These are phyloP conservation scores for Ursus arctos DNA, from an alignment of 2,113 vertebrate genomes.

Conservation along the genomic window DNA sequence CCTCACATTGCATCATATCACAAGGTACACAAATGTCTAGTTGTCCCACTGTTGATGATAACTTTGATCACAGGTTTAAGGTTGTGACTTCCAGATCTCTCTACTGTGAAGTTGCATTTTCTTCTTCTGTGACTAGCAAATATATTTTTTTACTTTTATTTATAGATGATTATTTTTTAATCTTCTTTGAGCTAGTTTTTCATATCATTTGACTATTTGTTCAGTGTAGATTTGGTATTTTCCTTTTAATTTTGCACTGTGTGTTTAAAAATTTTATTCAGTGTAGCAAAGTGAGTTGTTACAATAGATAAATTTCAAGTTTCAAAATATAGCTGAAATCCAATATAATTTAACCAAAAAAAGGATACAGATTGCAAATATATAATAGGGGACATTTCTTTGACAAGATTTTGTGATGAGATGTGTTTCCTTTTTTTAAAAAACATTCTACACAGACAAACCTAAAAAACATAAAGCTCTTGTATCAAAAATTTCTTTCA, in stretches of 20 bases:
- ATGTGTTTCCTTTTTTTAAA: neutral
- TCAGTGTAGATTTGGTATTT: constrained; percentile 34
- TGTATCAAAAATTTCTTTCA: neutral
- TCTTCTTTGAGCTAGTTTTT: constrained; percentile 52
- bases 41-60: neutral
- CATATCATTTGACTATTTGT: neutral
- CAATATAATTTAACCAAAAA: constrained; percentile 48
- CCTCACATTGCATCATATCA: neutral
- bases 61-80: neutral
- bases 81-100: neutral
- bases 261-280: constrained; percentile 36
- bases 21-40: neutral
- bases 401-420: constrained; percentile 16
- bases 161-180: neutral
- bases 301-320: constrained; percentile 35
- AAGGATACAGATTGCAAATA: neutral
- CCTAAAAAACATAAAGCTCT: neutral
- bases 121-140: constrained; percentile 37
- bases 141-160: constrained; percentile 31
- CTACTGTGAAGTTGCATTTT: constrained; percentile 5
- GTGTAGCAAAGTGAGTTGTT: neutral
- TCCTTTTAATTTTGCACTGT: neutral
- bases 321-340: constrained; percentile 1
- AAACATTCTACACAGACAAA: neutral
- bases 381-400: neutral